These are phyloP conservation scores for Bombycilla garrulus DNA, from an alignment of 2,113 vertebrate genomes.

Conservation along the genomic window DNA sequence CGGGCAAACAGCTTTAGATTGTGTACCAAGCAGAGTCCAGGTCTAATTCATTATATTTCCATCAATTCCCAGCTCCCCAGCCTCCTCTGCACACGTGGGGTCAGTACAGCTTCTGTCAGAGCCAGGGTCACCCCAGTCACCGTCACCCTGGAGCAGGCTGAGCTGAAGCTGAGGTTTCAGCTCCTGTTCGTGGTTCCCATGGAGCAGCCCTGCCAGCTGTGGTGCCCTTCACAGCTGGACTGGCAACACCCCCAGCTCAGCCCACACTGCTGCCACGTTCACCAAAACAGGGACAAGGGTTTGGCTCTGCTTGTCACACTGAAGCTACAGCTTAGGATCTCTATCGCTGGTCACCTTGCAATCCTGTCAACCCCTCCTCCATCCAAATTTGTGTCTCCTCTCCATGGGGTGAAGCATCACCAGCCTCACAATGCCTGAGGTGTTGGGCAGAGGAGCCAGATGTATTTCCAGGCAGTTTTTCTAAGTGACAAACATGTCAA, in stretches of 20 bases:
- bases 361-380: neutral
- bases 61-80: neutral
- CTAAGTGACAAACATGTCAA: rapidly evolving
- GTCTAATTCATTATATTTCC: neutral
- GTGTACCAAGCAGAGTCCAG: neutral
- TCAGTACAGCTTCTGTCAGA: neutral
- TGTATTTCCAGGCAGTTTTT: neutral
- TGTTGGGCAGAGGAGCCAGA: neutral
- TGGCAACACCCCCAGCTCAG: neutral
- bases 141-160: neutral
- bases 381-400: neutral
- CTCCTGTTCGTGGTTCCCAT: neutral
- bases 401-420: neutral
- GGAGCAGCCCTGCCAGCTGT: neutral
- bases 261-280: neutral
- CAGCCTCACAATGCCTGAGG: neutral
- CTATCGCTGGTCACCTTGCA: neutral
- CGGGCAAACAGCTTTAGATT: neutral
- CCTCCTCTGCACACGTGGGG: too few relatives aligned
- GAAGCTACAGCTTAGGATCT: neutral
- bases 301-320: neutral
- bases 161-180: neutral
- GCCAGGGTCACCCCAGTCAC: neutral
- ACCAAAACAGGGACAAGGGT: neutral
- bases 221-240: neutral